Evolutionary conservation across 1,140 invertebrate species (phyloP), one percentile per base, ranked within the genome.

Genomic region (Brachionus manjavacas): DNA sequence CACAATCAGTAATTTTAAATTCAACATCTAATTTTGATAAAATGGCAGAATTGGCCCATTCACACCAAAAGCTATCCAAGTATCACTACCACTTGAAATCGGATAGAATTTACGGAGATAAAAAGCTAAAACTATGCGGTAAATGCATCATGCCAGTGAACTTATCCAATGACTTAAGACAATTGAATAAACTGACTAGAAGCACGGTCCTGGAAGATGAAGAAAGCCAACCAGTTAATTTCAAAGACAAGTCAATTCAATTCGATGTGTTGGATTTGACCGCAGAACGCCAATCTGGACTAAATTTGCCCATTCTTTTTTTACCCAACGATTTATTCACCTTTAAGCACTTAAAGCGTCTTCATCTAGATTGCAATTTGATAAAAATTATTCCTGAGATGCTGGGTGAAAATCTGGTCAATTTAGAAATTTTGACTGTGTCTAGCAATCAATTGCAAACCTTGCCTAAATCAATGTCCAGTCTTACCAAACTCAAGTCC

Each of bases 291-390:
- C 86, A 90, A 79, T 86, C 89, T 1, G 89, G 89, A 78, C 80
- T 90, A 66, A 86, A 87, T 76, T 89, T 87, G 84, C 87, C 87
- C 84, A 85, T 90, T 8, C 60, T 85, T 3, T 72, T 85, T 25
- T 46, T 90, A 49, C 89, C 89, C 7, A 84, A 85, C 14, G 85
- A 85, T 6, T 88, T 90, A 14, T 87, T 88, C 7, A 86, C 86
- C 41, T 86, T 90, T 41, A 85, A 87, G 20, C 89, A 89, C 70
- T 83, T 90, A 7, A 86, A 85, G 41, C 86, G 88, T 1, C 85
- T 90, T 1, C 87, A 88, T 84, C 70, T 90, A n/a, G 89, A 90
- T 85, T 89, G 89, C n/a, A 90, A 90, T 84, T 87, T 89, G 12
- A 84, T 90, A 55, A 70, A 83, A 20, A 81, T 85, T 49, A 11